Evolutionary conservation across 1,140 invertebrate species (phyloP), one percentile per base, ranked within the genome.

Genomic region (Fopius arisanus): DNA sequence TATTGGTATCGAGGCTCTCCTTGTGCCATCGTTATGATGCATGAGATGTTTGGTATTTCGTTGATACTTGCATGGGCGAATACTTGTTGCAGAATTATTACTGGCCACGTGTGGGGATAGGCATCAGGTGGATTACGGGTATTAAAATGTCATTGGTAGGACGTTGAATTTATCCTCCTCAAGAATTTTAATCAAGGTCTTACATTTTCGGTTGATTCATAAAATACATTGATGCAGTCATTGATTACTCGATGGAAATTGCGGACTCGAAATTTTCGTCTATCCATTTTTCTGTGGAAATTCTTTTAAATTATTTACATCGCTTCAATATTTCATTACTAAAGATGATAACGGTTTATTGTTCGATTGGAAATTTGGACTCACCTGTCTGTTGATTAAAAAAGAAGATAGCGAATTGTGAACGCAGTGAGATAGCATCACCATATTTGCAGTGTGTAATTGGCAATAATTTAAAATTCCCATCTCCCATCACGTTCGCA

Each of bases 371-470:
- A 12, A 37, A 37, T 37, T 37, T 37, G 29, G 7, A 43, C 9
- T n/a, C 40, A 43, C 40, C 40, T 43, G 40, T 43, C 40, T 43
- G 4, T 63, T 62, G 63, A 68, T 70, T 67, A 16, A 59, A 70
- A 54, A 71, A 75, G 70, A 75, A 75, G 48, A 67, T 28, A 66
- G 23, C 51, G 43, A 43, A 70, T 40, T 41, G 59, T 63, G 21
- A n/a, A 16, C 48, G 16, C 40, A 54, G 28, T 68, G 41, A 43
- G 74, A 72, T 77, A 54, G 48, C 19, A 54, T 77, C 77, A 69
- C 84, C 84, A 85, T 86, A 87, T 87, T 86, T 85, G 85, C 83
- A 83, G 69, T 73, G 21, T 70, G 80, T 87, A 87, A 87, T 86
- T 85, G 84, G 84, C 81, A 77, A 83, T 83, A 85, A 78, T 82